Evolutionary conservation across 2,888 invertebrate species (phyloP), one percentile per base, ranked within the genome.

Genomic region (Tenthredo notha): DNA sequence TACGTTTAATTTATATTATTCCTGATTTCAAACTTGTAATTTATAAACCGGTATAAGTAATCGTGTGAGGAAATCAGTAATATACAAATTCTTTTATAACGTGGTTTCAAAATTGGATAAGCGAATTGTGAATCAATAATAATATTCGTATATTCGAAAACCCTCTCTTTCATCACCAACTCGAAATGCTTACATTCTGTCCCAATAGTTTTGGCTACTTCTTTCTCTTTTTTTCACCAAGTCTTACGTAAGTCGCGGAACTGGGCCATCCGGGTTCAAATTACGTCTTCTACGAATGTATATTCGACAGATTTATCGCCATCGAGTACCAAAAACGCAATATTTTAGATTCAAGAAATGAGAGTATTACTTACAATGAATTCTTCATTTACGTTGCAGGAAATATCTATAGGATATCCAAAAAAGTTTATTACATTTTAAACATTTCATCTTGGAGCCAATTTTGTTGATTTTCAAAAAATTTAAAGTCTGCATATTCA

Each of bases 151-250:
- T 61, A 29, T 29, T 10, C 4, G 25, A 10, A 10, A 29, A 61
- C 10, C 25, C 25, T 21, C 43, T 85, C 29, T 77, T 58, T 2
- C 12, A 58, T 77, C 1, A 33, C 4, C 7, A 9, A 37, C 9
- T 33, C 18, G 25, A 15, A 18, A 33, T 29, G 33, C 21, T 18
- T 75, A 25, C 21, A 54, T 15, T n/a, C 37, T 54, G n/a, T 58
- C 12, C 9, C n/a, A n/a, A 58, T n/a, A 29, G 0, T 25, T 75
- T 29, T 7, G 6, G 10, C 54, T 21, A 54, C 65, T 58, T 74
- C 74, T 82, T 40, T 84, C 58, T 84, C 77, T 74, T 85, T 75
- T 75, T 72, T 65, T 84, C 65, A 77, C 78, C 33, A 18, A 33
- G 6, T 78, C 54, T 78, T 58, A 37, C n/a, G 54, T 58, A 77